Evolutionary conservation across 2,113 vertebrate species (phyloP), one percentile per base, ranked within the genome.

Genomic region (Dolichallabes microphthalmus): DNA sequence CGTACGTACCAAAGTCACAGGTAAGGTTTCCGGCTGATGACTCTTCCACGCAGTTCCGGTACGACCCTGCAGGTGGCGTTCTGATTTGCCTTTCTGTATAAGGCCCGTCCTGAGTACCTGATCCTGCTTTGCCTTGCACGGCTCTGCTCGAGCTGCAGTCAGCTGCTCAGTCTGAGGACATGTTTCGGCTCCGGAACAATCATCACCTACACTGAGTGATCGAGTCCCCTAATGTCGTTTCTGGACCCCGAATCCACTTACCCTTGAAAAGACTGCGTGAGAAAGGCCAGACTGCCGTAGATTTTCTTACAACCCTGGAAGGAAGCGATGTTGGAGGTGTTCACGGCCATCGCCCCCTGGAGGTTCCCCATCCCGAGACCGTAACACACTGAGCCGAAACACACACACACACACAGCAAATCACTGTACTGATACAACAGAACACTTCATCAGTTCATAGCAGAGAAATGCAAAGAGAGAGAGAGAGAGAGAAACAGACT

Each of bases 271-370:
- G 97, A 98, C 91, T 97, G 94, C 0, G 94, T 89, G 27, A 96
- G 94, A 91, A 99, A 99, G 0, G 96, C 96, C 91, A 99, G 87
- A 87, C 96, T 98, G 80, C 98, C 98, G 0, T 97, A 97, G 90
- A 99, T 96, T 93, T 98, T 99, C 88, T 92, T 96, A 91, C 98
- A 99, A 86, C 94, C 94, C 0, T 87, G 75, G 57, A 99, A 98
- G 86, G 96, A 92, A 63, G 93, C 93, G 90, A 99, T 96, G 76
- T 98, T 99, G 87, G 95, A 90, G 0, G 96, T 91, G 0, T 95
- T 96, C 78, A 99, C 95, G 0, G 96, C 94, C 1, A 92, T 93
- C 9, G 92, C 89, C 0, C 94, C 94, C 85, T 96, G 96, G 30
- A 96, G 93, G 87, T 93, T 95, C 80, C 96, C 97, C 94, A 95